phyloP scores from a whole-genome alignment of 2,113 vertebrate species.

The Ciconia boyciana region DNA sequence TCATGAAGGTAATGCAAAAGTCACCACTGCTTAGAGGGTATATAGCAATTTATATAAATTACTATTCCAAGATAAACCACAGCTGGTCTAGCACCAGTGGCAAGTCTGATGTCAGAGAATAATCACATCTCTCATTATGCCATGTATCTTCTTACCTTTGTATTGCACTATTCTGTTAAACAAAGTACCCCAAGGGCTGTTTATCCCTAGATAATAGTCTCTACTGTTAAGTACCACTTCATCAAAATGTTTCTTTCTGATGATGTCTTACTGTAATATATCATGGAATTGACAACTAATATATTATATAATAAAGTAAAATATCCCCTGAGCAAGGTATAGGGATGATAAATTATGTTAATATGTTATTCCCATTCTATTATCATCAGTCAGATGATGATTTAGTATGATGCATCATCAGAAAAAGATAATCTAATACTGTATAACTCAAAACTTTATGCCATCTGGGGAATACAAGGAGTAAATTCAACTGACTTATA shows the following conservation, averaged over 20 bases:
- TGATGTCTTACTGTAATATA: constrained; percentile 49
- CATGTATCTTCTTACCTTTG: constrained; percentile 55
- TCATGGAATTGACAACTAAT: constrained; percentile 55
- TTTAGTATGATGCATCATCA: constrained; percentile 66
- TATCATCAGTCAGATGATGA: constrained; percentile 59
- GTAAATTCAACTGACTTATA: constrained; percentile 32
- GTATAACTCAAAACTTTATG: constrained; percentile 65
- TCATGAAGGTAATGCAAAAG: background rate
- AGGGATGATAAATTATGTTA: constrained; percentile 73
- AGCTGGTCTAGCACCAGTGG: background rate
- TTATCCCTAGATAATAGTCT: constrained; percentile 55
- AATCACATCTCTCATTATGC: constrained; percentile 2
- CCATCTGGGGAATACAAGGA: constrained; percentile 13
- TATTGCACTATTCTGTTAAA: constrained; percentile 21
- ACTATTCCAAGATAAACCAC: background rate
- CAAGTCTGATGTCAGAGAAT: constrained; percentile 10
- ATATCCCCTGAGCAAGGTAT: constrained; percentile 65
- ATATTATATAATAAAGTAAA: constrained; percentile 64
- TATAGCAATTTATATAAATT: constrained; percentile 12
- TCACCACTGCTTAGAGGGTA: background rate
- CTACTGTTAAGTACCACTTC: constrained; percentile 50
- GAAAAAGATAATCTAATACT: constrained; percentile 60
- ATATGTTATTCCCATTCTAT: constrained; percentile 68
- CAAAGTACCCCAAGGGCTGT: constrained; percentile 42
- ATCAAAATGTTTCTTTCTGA: constrained; percentile 61